phyloP scores from a whole-genome alignment of 2,797 vertebrate species.

The Melanotaenia nigrans region DNA sequence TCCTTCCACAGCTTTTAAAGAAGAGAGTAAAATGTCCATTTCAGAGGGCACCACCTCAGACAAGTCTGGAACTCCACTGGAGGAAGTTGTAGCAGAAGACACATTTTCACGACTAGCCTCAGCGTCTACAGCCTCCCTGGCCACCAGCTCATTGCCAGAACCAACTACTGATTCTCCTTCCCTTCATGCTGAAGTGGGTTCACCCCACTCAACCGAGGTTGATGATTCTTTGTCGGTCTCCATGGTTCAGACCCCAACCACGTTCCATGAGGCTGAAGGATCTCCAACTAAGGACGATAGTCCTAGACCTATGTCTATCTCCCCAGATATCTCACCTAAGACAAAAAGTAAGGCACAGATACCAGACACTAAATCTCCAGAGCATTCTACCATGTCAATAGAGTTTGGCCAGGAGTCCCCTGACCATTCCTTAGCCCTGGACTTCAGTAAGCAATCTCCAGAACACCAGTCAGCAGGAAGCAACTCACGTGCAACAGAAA shows the following conservation, averaged over 20 bases:
- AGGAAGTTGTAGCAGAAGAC: conserved; percentile 95
- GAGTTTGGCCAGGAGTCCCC: conserved; percentile 93
- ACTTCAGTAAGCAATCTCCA: conserved; percentile 95
- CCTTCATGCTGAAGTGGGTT: conserved; percentile 95
- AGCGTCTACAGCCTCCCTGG: conserved; percentile 94
- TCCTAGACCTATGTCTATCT: conserved; percentile 96
- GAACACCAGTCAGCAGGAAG: conserved; percentile 84
- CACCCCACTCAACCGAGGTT: conserved; percentile 96
- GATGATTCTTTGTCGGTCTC: conserved; percentile 99
- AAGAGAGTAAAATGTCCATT: conserved; percentile 98
- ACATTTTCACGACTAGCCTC: conserved; percentile 97
- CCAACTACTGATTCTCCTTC: conserved; percentile 96
- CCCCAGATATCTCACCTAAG: conserved; percentile 94
- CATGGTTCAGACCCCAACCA: conserved; percentile 94
- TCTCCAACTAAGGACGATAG: conserved; percentile 95
- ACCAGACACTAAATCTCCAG: conserved; percentile 89
- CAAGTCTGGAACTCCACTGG: conserved; percentile 93
- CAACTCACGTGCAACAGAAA: conserved; percentile 87
- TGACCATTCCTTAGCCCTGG: conserved; percentile 93
- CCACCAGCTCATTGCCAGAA: conserved; percentile 95
- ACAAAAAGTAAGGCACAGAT: conserved; percentile 85
- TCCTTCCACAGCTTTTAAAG: conserved; percentile 88
- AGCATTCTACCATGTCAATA: conserved; percentile 91
- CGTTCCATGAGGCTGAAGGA: conserved; percentile 93
- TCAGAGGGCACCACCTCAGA: conserved; percentile 97